Evolutionary conservation across 2,888 invertebrate genomes (phyloP).

Genomic region (Hyposoter dolosus): DNA sequence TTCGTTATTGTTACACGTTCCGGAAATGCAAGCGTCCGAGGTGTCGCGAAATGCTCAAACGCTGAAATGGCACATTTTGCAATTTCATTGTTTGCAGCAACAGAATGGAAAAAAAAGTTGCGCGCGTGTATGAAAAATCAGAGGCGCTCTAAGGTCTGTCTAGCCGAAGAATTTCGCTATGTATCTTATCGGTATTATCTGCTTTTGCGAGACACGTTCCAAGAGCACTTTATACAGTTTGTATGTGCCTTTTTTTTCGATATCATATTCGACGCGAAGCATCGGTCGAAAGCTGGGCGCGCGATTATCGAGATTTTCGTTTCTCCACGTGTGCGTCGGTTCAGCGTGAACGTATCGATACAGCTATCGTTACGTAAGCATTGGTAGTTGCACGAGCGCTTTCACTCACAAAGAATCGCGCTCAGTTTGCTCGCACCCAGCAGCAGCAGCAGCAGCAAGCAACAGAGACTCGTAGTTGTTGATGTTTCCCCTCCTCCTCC

Average conservation of each 20-base stretch:
- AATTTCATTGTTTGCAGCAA: too few relatives aligned
- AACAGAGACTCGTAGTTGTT: constrained; percentile 39
- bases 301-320: constrained; percentile 37
- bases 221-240: background rate
- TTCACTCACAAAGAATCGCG: constrained; percentile 61
- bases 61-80: background rate
- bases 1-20: background rate
- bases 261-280: constrained; percentile 15
- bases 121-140: too few relatives aligned
- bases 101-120: too few relatives aligned
- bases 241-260: background rate
- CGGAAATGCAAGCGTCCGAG: too few relatives aligned
- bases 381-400: constrained; percentile 22
- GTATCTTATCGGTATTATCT: background rate
- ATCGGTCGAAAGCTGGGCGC: constrained; percentile 34
- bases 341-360: background rate
- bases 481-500: background rate
- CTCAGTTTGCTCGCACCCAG: constrained; percentile 46
- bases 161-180: background rate
- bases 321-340: constrained; percentile 9
- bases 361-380: constrained; percentile 49
- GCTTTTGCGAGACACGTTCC: background rate
- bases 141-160: background rate
- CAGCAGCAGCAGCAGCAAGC: constrained; percentile 47
- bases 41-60: too few relatives aligned